These are phyloP conservation scores for Rosalia funebris DNA, from an alignment of 2,888 invertebrate genomes.

Conservation along the genomic window DNA sequence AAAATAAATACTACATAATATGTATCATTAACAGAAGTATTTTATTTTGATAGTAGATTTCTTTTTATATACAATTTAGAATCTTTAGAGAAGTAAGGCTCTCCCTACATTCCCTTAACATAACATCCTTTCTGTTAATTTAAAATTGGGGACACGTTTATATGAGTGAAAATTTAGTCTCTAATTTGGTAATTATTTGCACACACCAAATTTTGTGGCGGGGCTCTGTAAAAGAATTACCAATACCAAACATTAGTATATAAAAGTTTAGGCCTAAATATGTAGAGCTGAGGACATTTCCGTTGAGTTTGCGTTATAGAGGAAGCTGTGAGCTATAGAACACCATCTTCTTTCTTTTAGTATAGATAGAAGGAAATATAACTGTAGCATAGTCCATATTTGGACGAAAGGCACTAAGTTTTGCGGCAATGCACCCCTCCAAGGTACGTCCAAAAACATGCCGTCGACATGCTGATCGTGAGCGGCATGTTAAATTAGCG, in stretches of 20 bases:
- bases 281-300: conserved; percentile 28
- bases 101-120: too few relatives aligned
- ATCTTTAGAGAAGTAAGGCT: too few relatives aligned
- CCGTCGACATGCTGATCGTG: conserved; percentile 35
- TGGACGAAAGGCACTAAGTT: conserved; percentile 61
- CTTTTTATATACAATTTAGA: too few relatives aligned
- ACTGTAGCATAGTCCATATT: conserved; percentile 54
- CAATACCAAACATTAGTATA: conserved; percentile 11
- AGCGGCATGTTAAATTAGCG: conserved; percentile 37
- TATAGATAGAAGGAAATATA: conserved; percentile 25
- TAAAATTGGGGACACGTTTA: too few relatives aligned
- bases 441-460: conserved; percentile 61
- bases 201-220: not conserved
- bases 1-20: too few relatives aligned
- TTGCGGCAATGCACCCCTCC: conserved; percentile 64
- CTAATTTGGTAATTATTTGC: too few relatives aligned
- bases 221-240: conserved; percentile 6
- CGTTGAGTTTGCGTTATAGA: conserved; percentile 44
- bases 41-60: too few relatives aligned
- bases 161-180: too few relatives aligned
- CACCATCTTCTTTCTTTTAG: conserved; percentile 52
- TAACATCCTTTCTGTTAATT: too few relatives aligned
- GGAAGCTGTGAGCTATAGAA: conserved; percentile 58
- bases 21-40: too few relatives aligned
- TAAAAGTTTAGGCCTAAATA: conserved; percentile 42